A percentile compares a stretch with the other conserved stretches of the same genome.
Evolutionary conservation across 2,888 invertebrate species (phyloP).

Genomic region (Callinectes sapidus): DNA sequence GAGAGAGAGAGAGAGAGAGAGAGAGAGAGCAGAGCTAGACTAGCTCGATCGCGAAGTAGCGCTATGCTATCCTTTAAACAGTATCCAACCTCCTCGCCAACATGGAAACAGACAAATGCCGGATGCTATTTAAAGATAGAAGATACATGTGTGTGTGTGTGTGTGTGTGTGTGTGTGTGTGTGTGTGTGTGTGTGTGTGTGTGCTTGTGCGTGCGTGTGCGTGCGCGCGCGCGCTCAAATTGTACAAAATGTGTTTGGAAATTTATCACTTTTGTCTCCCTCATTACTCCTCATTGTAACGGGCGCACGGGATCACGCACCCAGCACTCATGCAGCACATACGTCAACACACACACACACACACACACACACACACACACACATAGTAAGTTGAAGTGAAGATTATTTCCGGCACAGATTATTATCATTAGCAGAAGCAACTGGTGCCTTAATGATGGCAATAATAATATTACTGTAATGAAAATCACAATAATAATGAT

Average conservation of each 20-base stretch:
- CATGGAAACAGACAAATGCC: not conserved
- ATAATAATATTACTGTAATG: too few species aligned
- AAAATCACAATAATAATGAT: too few species aligned
- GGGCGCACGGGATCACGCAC: not conserved
- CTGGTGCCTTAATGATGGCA: too few species aligned
- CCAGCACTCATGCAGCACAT: not conserved
- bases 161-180: constrained; percentile 42
- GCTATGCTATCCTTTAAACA: too few species aligned
- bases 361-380: constrained; percentile 43
- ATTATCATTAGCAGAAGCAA: not conserved
- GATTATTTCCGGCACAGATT: not conserved
- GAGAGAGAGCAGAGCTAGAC: not conserved
- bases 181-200: constrained; percentile 42
- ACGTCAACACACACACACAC: constrained; percentile 27
- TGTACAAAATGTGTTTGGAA: not conserved
- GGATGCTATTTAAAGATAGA: not conserved
- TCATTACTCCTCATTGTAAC: not conserved
- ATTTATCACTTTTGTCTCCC: not conserved
- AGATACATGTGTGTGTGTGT: constrained; percentile 28
- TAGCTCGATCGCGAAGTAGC: too few species aligned
- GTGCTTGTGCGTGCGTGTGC: constrained; percentile 22
- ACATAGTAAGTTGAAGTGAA: not conserved
- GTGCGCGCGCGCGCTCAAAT: not conserved
- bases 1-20: constrained; percentile 23
- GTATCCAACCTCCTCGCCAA: too few species aligned